Conservation (phyloP, 2,888 invertebrate genomes). For the Augiades crinisus region DNA sequence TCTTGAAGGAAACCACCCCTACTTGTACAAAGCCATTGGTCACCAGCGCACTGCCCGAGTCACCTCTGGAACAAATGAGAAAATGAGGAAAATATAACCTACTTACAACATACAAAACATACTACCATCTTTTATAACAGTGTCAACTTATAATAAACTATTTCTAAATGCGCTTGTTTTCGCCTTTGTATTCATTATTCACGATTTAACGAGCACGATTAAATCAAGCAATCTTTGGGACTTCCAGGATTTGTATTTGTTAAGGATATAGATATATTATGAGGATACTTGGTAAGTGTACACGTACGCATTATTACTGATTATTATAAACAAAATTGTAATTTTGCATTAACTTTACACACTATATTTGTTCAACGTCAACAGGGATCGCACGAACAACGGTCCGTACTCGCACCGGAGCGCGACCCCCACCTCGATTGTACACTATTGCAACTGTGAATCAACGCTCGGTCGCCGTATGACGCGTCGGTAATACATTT, state of each 20-base stretch:
- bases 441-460: conserved; percentile 26
- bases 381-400: conserved; percentile 66
- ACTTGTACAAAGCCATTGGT: conserved; percentile 44
- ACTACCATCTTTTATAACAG: too few species aligned
- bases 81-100: too few species aligned
- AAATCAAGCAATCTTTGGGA: too few species aligned
- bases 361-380: conserved; percentile 77
- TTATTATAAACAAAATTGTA: conserved; percentile 67
- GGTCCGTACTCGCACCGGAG: conserved; percentile 47
- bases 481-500: conserved; percentile 71
- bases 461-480: conserved; percentile 66
- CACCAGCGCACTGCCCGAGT: conserved; percentile 50
- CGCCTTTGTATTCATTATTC: too few species aligned
- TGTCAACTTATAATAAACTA: too few species aligned
- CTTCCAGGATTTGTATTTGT: too few species aligned
- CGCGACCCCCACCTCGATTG: conserved; percentile 29
- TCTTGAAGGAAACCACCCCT: conserved; percentile 49
- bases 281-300: conserved; percentile 63
- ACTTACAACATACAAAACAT: too few species aligned
- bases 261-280: too few species aligned
- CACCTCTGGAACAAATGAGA: conserved; percentile 43
- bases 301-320: conserved; percentile 57
- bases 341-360: conserved; percentile 75
- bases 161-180: too few species aligned
- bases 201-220: too few species aligned